phyloP scores from a whole-genome alignment of 2,113 vertebrate species.

The Meleagris gallopavo region DNA sequence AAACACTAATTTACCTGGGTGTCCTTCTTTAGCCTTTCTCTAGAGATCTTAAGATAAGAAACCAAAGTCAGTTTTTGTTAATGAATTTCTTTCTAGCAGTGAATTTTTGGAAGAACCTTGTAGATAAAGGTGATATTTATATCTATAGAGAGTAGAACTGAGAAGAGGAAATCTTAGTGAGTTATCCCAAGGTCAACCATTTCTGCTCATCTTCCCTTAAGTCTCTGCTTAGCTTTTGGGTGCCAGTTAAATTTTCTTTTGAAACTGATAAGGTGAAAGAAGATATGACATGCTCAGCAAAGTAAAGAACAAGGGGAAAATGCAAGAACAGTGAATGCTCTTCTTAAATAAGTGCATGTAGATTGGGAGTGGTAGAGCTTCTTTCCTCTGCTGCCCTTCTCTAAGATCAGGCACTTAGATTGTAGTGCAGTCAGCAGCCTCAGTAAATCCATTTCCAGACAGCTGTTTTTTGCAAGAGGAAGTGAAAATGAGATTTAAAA shows the following conservation, averaged over 20 bases:
- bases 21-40: background rate
- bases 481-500: background rate
- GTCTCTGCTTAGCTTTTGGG: background rate
- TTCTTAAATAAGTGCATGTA: background rate
- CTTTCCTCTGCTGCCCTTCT: background rate
- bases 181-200: background rate
- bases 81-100: background rate
- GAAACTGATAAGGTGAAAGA: background rate
- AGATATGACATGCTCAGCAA: background rate
- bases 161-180: background rate
- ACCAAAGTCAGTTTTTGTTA: background rate
- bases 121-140: background rate
- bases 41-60: background rate
- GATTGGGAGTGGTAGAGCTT: rapidly evolving
- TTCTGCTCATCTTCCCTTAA: background rate
- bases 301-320: background rate
- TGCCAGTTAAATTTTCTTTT: background rate
- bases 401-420: background rate
- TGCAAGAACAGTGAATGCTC: background rate
- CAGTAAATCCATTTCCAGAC: background rate
- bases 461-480: background rate
- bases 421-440: background rate
- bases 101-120: background rate
- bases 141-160: background rate
- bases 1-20: background rate